Conservation (phyloP, 2,113 vertebrate genomes). For the Rhipidura dahli region DNA sequence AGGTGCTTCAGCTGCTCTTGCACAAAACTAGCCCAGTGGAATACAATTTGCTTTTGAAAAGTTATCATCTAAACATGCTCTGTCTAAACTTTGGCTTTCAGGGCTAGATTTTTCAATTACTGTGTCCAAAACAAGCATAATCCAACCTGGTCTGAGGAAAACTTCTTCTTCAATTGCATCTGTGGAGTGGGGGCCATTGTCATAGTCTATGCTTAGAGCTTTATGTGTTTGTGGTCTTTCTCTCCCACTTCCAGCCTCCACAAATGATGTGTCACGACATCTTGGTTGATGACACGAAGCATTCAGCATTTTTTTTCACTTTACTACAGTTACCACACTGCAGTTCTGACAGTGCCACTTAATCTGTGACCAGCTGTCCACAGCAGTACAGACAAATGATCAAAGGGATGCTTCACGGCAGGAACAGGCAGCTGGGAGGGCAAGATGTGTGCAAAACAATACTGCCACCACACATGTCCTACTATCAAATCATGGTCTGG, state of each 20-base stretch:
- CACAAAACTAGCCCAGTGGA: not conserved
- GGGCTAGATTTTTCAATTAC: not conserved
- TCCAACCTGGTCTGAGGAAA: not conserved
- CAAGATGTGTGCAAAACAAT: not conserved
- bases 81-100: not conserved
- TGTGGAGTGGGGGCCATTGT: not conserved
- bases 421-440: not conserved
- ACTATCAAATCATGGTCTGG: not conserved
- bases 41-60: not conserved
- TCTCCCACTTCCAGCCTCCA: not conserved
- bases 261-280: too few relatives aligned
- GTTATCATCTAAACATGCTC: not conserved
- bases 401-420: not conserved
- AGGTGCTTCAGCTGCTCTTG: not conserved
- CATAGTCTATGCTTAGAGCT: not conserved
- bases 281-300: not conserved
- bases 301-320: not conserved
- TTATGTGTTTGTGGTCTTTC: not conserved
- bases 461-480: not conserved
- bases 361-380: not conserved
- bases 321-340: not conserved
- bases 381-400: not conserved
- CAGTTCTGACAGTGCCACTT: not conserved
- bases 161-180: not conserved
- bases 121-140: not conserved